Evolutionary conservation across 92 coral and sea anemone genomes (phyloP).

Genomic region (Siderastrea radians): DNA sequence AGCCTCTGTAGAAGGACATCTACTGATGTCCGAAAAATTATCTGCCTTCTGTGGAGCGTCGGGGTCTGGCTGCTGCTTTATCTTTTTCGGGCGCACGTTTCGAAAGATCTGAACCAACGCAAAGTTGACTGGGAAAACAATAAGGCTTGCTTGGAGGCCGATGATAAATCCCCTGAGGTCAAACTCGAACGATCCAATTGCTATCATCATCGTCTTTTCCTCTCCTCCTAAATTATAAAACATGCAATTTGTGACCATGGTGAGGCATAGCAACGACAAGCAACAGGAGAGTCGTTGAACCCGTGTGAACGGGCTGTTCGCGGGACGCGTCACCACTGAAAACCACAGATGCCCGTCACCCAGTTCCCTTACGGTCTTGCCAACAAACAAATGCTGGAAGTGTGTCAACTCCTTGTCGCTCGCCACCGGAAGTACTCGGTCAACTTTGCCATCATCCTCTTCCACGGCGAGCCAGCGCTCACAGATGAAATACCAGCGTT

Average conservation of each 20-base stretch:
- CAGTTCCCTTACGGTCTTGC: constrained; percentile 88
- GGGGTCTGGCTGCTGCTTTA: constrained; percentile 16
- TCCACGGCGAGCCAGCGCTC: constrained; percentile 99
- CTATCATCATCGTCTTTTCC: constrained; percentile 43
- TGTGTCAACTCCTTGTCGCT: constrained; percentile 86
- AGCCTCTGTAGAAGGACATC: constrained; percentile 50
- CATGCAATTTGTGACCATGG: constrained; percentile 96
- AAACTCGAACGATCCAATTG: constrained; percentile 75
- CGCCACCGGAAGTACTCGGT: constrained; percentile 86
- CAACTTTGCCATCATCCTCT: constrained; percentile 93
- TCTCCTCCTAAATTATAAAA: constrained; percentile 85
- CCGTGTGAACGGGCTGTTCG: constrained; percentile 92
- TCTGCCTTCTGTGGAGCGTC: constrained; percentile 8
- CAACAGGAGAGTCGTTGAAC: constrained; percentile 94
- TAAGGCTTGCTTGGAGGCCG: constrained; percentile 90
- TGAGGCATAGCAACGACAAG: constrained; percentile 89
- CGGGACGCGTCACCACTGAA: constrained; percentile 93
- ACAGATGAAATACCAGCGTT: constrained; percentile 87
- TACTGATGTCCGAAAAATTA: constrained; percentile 56
- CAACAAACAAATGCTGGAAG: constrained; percentile 88
- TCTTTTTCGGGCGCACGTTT: constrained; percentile 78
- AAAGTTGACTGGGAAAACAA: constrained; percentile 92
- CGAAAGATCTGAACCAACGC: constrained; percentile 93
- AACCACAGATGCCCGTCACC: constrained; percentile 99
- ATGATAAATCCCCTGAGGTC: constrained; percentile 86